Evolutionary conservation across 2,113 vertebrate genomes (phyloP).

Genomic region (Phasianus colchicus): DNA sequence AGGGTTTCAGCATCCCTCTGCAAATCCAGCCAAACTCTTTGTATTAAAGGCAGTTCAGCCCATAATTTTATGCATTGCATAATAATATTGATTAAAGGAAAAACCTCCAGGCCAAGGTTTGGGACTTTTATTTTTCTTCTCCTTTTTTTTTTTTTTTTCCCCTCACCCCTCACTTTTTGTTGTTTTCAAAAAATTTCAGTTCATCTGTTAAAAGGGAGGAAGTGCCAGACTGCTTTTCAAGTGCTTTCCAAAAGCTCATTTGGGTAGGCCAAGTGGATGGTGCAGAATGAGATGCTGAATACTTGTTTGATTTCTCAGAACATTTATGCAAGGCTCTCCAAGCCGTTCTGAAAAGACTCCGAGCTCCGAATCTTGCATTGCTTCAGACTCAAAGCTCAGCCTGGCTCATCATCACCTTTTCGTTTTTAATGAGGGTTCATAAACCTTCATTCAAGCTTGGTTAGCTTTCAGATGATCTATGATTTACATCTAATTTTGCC

Average conservation of each 20-base stretch:
- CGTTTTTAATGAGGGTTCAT: not conserved
- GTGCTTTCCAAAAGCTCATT: slow-evolving; percentile 60
- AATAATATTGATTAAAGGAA: not conserved
- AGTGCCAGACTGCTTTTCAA: slow-evolving; percentile 64
- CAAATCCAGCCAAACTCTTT: not conserved
- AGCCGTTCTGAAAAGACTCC: not conserved
- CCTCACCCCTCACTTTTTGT: too few relatives aligned
- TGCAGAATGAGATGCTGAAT: slow-evolving; percentile 34
- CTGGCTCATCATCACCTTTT: not conserved
- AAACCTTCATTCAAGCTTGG: not conserved
- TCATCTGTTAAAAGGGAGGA: slow-evolving; percentile 50
- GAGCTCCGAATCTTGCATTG: slow-evolving; percentile 7
- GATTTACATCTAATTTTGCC: not conserved
- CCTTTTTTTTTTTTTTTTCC: too few relatives aligned
- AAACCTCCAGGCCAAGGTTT: not conserved
- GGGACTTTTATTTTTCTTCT: not conserved
- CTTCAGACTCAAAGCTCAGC: not conserved
- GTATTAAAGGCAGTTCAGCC: not conserved
- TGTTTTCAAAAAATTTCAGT: slow-evolving; percentile 32
- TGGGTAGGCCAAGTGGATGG: not conserved
- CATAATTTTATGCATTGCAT: not conserved
- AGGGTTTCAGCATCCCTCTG: not conserved
- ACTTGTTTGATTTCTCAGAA: slow-evolving; percentile 55
- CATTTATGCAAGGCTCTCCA: slow-evolving; percentile 33
- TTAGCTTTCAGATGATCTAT: not conserved